phyloP scores from a whole-genome alignment of 1,140 invertebrate genomes.

The Coptotermes formosanus region DNA sequence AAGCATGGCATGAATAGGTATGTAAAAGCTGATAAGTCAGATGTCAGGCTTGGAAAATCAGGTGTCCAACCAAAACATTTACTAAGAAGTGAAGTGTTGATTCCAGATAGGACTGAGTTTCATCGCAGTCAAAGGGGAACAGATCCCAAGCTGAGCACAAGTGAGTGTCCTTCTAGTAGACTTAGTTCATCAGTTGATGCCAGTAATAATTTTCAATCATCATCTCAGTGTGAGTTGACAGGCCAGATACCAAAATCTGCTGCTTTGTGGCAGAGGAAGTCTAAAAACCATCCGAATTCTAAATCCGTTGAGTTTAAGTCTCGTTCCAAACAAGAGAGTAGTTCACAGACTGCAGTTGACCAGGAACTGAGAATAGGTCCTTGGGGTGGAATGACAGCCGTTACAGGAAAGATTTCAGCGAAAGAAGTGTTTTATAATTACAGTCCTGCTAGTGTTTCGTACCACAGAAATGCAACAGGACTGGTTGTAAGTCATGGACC shows the following conservation, averaged over 20 bases:
- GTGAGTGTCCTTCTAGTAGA: background rate
- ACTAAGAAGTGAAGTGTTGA: background rate
- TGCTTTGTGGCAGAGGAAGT: background rate
- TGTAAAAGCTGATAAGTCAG: background rate
- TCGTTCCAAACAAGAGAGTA: background rate
- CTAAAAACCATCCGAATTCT: background rate
- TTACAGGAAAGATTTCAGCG: background rate
- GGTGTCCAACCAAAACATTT: background rate
- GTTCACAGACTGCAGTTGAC: background rate
- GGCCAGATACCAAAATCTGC: background rate
- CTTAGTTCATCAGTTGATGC: slow-evolving; percentile 1
- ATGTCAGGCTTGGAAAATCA: background rate
- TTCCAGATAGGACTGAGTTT: background rate
- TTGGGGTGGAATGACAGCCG: background rate
- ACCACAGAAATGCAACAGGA: background rate
- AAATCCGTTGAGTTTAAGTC: background rate
- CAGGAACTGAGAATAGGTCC: background rate
- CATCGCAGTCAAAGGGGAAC: background rate
- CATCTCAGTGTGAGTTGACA: background rate
- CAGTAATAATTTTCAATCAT: background rate
- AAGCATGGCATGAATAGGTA: background rate
- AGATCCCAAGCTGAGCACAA: background rate
- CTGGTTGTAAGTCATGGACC: background rate
- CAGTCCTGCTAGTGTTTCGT: background rate
- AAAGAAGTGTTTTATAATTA: background rate